Percentiles rank a stretch among this genome's conserved stretches.
These are phyloP conservation scores for Lytechinus pictus DNA, from an alignment of 35 echinoderm and acorn worm genomes.

Conservation along the genomic window DNA sequence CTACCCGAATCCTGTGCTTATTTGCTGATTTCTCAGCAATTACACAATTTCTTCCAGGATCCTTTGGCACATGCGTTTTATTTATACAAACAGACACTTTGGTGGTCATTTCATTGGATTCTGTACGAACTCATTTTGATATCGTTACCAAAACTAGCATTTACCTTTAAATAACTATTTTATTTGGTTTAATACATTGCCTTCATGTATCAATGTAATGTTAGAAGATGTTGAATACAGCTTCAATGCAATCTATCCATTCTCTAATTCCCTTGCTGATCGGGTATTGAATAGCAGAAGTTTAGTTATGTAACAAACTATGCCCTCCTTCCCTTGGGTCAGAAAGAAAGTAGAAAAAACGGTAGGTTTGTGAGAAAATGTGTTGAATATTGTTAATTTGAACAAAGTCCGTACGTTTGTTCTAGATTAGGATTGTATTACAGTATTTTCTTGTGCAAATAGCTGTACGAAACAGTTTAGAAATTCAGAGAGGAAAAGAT, in stretches of 20 bases:
- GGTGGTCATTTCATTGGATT: too few relatives aligned
- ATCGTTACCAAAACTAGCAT: too few relatives aligned
- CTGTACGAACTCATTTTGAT: too few relatives aligned
- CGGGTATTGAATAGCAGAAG: not conserved
- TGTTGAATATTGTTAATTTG: not conserved
- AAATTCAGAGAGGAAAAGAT: not conserved
- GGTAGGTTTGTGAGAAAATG: not conserved
- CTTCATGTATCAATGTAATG: not conserved
- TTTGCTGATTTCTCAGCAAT: too few relatives aligned
- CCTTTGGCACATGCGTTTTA: too few relatives aligned
- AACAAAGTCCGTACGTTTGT: not conserved
- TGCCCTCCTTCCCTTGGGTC: not conserved
- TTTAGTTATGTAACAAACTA: not conserved
- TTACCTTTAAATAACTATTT: too few relatives aligned
- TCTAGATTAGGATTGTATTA: not conserved
- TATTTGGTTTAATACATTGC: too few relatives aligned
- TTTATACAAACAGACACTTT: too few relatives aligned
- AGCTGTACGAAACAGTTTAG: not conserved
- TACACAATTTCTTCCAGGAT: too few relatives aligned
- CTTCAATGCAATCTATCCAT: not conserved
- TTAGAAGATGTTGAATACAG: not conserved
- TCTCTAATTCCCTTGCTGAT: not conserved
- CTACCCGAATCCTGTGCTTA: too few relatives aligned
- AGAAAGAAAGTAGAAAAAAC: not conserved
- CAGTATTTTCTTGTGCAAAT: not conserved